Conservation (phyloP, 2,797 vertebrate genomes). For the Morus bassanus region DNA sequence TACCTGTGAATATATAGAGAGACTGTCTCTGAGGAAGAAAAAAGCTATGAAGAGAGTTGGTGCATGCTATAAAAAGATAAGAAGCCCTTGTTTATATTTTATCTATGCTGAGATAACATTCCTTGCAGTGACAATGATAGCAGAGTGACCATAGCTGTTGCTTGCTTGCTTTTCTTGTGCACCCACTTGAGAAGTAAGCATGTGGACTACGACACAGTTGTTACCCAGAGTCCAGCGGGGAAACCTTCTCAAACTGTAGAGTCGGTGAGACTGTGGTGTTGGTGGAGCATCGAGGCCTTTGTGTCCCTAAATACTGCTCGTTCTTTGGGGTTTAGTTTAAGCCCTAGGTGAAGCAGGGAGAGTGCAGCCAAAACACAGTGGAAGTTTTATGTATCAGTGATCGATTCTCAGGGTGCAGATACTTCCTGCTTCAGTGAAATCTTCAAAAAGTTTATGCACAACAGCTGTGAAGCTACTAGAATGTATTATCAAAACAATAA, state of each 20-base stretch:
- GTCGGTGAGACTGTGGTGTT: neutral
- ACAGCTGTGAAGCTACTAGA: neutral
- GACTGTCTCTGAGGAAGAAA: neutral
- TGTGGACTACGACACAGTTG: neutral
- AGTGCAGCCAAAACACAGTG: neutral
- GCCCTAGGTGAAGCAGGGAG: neutral
- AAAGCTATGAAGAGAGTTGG: neutral
- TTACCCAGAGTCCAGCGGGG: neutral
- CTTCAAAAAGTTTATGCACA: neutral
- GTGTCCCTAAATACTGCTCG: neutral
- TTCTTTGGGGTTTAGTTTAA: neutral
- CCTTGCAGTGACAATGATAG: neutral
- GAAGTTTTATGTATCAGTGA: neutral
- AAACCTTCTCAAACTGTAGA: too few species aligned
- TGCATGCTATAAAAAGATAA: neutral
- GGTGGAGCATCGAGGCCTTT: neutral
- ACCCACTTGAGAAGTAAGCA: neutral
- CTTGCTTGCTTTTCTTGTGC: neutral
- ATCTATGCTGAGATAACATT: rapidly evolving
- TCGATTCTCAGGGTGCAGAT: neutral
- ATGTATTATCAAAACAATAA: neutral
- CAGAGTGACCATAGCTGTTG: neutral
- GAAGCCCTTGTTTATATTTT: neutral
- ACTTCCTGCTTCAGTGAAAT: neutral
- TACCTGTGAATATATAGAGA: neutral